Base-by-base conservation (phyloP, 2,797 vertebrate species). In the Typhlichthys subterraneus region DNA sequence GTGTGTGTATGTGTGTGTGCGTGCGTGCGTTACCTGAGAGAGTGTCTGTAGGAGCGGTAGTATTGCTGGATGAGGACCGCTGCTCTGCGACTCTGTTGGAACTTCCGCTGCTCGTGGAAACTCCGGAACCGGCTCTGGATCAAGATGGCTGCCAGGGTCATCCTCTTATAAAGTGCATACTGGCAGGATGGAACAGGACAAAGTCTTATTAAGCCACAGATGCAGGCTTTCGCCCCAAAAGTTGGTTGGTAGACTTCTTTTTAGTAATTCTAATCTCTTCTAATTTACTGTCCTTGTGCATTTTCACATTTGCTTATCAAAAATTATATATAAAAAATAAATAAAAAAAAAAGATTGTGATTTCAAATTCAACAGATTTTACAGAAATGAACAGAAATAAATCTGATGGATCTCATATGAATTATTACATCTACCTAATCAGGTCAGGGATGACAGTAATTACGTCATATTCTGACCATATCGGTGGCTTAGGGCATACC, bases 91-190 rank as follows among this genome's bases (percentile, higher is more conserved):
- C 97, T 99, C 85, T 99, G 98, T 90, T 97, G 97, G 86, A 99
- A 99, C 86, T 94, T 96, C 75, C 96, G 98, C 90, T 99, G 96
- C 82, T 99, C 97, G 0, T 97, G 94, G 66, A 99, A 99, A 90
- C 97, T 99, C 89, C 98, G 95, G 92, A 99, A 99, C 91, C 97
- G 98, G 91, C 97, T 99, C 96, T 99, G 98, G 93, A 99, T 99
- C 69, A 98, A 94, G 92, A 99, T 98, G 94, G 98, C 98, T 85
- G 98, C 98, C 94, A 98, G 95, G 53, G 97, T 99, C 98, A 99
- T 99, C 95, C 98, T 98, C 91, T 96, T 98, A 93, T 99, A 99
- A 97, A 99, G 98, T 97, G 98, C 98, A 92, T 99, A 99, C 98
- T 99, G 88, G 65, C 63, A 73, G 88, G 91, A 13, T 92, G 89